Evolutionary conservation across 2,113 vertebrate species (phyloP), one percentile per base, ranked within the genome.

Genomic region (Harpagus bidentatus): DNA sequence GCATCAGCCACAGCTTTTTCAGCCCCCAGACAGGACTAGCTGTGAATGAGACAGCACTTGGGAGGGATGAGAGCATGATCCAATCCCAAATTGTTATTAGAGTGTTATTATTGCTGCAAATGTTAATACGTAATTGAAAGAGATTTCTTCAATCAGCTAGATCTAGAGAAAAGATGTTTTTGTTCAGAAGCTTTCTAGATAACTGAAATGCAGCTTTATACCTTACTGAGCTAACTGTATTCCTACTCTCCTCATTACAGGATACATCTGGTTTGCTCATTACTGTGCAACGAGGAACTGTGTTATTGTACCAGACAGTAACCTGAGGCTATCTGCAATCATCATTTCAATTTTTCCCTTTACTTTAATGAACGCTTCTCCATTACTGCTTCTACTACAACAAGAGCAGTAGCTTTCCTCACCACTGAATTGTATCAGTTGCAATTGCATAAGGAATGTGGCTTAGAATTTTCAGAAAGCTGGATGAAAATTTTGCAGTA

Each of bases 251-350:
- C 61, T 87, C 11, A 1, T 36, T 61, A 78, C 52, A 94, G 66
- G 73, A 80, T 53, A 43, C 91, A 93, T 95, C 93, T 95, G 92
- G 52, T 93, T 96, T 94, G 56, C 43, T 88, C 90, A 80, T 95
- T 93, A 77, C 48, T 80, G 77, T 1, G 16, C 62, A 78, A 80
- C 65, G 34, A 87, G 42, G 61, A 97, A 79, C 45, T 43, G 20
- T 59, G 63, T 88, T 90, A 34, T 65, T 92, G 70, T 67, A 82
- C 58, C 81, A 66, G 78, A 67, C 32, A 79, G 80, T 58, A 93
- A 92, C 73, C 89, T 53, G 85, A 86, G 81, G 56, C 77, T 94
- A 95, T 73, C 62, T 82, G 52, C 59, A 95, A 86, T 77, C 83
- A 93, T 78, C 45, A 66, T 82, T 84, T 78, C 70, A 50, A 88